Base-by-base conservation (phyloP, 2,113 vertebrate genomes). In the Ornithorhynchus anatinus region DNA sequence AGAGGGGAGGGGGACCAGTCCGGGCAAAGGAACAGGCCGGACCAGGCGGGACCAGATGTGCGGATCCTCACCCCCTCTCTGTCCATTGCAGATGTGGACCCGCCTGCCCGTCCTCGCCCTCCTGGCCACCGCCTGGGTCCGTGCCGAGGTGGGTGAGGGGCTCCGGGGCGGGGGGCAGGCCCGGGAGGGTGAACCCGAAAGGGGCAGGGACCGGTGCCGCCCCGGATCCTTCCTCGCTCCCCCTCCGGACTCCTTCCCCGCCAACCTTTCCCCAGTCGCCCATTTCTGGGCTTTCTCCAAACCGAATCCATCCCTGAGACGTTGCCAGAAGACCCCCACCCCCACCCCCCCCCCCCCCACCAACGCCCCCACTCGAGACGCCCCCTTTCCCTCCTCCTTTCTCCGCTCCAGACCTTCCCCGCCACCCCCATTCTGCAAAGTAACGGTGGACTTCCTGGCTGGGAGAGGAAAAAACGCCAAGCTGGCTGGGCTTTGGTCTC, bases 81-180 rank as follows among this genome's bases (percentile, higher is more conserved):
- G 65, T 69, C 19, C 20, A 45, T 81, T 79, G 73, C 87, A 90
- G 91, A 79, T 88, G 79, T 88, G 90, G 86, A 88, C 72, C 81
- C 88, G 79, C 75, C 87, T 90, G 53, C 75, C 87, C 11, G 68
- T 81, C 33, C 86, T 91, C 39, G 86, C 79, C 60, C 73, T 91
- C 51, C 67, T 90, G 86, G 82, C 86, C 27, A 66, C 72, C 65
- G 77, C 82, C 77, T 80, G 87, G 80, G 89, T 90, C 64, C 85
- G 42, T 62, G 89, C 86, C 15, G 89, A 89, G 92, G 92, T 93
- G 84, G 65, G 86, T 52, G 70, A 36, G 47, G 22, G 43, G 29
- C 37, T 6, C 32, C 4, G 15, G 68, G 39, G 52, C 36, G 22
- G n/a, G 5, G 11, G 35, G 9, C 31, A 6, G 43, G 53, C 53